Evolutionary conservation across 2,113 vertebrate genomes (phyloP).

Genomic region (Copsychus sechellarum): DNA sequence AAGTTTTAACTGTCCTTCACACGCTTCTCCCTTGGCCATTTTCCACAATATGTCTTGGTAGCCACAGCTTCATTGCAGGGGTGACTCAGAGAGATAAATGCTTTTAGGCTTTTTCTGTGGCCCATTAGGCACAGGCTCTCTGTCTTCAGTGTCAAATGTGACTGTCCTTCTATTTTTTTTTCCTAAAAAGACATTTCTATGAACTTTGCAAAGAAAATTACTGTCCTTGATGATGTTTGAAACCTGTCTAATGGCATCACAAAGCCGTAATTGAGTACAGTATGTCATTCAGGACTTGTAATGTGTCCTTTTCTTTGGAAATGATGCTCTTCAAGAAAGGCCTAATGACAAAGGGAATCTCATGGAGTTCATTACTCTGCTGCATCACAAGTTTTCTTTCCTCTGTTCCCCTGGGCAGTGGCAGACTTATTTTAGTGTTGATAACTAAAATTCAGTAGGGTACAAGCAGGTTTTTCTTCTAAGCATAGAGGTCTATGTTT

Average conservation of each 20-base stretch:
- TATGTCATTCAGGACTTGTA: neutral
- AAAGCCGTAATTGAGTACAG: neutral
- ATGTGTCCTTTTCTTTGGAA: conserved; percentile 6
- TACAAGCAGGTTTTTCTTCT: neutral
- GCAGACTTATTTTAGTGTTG: neutral
- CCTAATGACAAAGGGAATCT: neutral
- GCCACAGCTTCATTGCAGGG: neutral
- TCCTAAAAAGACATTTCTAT: conserved; percentile 2
- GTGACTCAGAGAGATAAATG: conserved; percentile 1
- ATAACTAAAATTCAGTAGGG: neutral
- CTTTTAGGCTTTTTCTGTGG: neutral
- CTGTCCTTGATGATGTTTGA: conserved; percentile 33
- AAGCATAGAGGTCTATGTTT: neutral
- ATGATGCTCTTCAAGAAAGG: neutral
- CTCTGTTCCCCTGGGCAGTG: neutral
- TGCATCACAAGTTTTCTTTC: neutral
- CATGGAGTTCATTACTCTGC: conserved; percentile 19
- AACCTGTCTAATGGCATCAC: conserved; percentile 32
- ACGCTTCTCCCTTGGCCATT: neutral
- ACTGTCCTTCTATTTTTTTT: neutral
- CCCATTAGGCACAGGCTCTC: conserved; percentile 5
- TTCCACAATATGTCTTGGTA: neutral
- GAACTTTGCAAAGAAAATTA: conserved; percentile 10
- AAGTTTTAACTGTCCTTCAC: neutral
- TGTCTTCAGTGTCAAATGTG: neutral